Conservation (phyloP, 2,888 invertebrate species). For the Ditylenchus weischeri region DNA sequence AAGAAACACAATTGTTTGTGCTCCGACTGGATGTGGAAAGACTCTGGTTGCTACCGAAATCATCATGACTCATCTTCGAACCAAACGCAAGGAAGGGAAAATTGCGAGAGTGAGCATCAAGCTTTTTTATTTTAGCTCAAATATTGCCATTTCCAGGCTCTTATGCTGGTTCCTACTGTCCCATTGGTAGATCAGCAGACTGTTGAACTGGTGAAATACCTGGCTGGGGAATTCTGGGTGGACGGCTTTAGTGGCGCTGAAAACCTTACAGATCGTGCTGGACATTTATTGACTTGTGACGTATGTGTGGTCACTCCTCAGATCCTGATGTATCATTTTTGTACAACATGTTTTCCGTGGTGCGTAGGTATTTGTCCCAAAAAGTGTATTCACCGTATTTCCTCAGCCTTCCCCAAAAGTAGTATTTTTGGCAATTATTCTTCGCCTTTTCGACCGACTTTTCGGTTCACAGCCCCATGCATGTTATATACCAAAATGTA, state of each 20-base stretch:
- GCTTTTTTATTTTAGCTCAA: neutral
- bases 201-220: conserved; percentile 36
- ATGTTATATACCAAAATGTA: no score
- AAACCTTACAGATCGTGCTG: conserved; percentile 16
- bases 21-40: conserved; percentile 55
- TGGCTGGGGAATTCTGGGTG: conserved; percentile 33
- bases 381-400: no score
- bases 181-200: conserved; percentile 53
- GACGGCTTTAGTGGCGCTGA: conserved; percentile 49
- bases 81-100: neutral
- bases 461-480: no score
- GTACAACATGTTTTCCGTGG: no score
- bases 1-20: conserved; percentile 49
- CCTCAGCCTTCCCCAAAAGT: no score
- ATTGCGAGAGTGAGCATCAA: conserved; percentile 21
- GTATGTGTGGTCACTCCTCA: conserved; percentile 24
- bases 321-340: conserved; percentile 44
- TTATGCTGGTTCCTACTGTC: conserved; percentile 53
- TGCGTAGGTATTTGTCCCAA: no score
- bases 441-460: no score
- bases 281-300: conserved; percentile 31
- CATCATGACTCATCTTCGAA: conserved; percentile 44
- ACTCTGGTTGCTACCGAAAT: conserved; percentile 53
- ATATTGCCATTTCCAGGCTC: conserved; percentile 13
- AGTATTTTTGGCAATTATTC: no score